Evolutionary conservation across 2,113 vertebrate genomes (phyloP).

Genomic region (Petrocephalus microphthalmus): DNA sequence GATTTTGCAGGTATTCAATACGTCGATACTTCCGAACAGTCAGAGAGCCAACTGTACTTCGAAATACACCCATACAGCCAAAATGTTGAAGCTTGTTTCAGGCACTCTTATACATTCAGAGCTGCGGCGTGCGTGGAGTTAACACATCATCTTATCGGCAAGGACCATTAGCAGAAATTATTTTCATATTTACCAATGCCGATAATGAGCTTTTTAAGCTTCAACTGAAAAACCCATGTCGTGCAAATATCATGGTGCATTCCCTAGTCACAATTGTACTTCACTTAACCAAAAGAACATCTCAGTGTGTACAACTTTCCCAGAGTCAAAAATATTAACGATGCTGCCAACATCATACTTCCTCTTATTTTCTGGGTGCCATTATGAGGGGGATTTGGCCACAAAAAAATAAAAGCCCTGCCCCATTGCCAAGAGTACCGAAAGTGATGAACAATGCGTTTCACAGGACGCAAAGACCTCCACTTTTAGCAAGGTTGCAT

Average conservation of each 20-base stretch:
- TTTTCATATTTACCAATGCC: neutral
- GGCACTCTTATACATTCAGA: neutral
- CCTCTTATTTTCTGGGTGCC: neutral
- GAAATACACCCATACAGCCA: neutral
- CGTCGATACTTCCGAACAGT: too few species aligned
- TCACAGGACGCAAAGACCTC: neutral
- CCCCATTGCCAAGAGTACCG: neutral
- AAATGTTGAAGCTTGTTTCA: neutral
- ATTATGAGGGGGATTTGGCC: neutral
- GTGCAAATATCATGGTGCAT: neutral
- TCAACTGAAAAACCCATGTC: neutral
- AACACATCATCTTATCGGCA: neutral
- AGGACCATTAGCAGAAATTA: neutral
- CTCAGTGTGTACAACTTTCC: neutral
- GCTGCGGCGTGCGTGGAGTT: neutral
- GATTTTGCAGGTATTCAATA: too few species aligned
- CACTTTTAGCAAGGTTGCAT: neutral
- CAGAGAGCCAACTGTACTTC: neutral
- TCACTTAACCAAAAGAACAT: neutral
- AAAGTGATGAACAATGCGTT: conserved; percentile 14
- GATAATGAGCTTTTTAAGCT: neutral
- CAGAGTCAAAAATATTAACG: neutral
- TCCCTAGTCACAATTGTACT: neutral
- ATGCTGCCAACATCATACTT: neutral
- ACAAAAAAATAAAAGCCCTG: neutral